phyloP scores from a whole-genome alignment of 2,113 vertebrate genomes.

The Sturnus vulgaris region DNA sequence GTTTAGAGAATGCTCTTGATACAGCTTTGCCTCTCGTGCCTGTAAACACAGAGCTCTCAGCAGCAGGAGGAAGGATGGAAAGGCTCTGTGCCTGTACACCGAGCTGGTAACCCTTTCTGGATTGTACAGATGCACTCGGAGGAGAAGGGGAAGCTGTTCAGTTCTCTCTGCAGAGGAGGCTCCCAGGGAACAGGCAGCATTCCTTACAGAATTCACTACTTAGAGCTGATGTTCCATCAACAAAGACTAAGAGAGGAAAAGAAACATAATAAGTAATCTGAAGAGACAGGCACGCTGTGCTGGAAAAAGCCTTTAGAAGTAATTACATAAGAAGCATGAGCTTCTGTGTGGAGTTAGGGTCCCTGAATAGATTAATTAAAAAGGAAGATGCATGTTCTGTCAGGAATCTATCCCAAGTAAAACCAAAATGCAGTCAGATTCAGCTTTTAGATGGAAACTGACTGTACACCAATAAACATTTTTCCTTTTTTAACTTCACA shows the following conservation, averaged over 20 bases:
- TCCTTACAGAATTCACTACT: background rate
- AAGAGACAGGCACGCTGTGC: background rate
- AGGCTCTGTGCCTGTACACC: background rate
- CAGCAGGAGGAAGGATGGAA: background rate
- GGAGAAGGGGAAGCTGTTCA: background rate
- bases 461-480: background rate
- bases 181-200: background rate
- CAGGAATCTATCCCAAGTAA: background rate
- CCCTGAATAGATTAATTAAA: background rate
- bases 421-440: background rate
- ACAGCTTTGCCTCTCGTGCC: background rate
- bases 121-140: accelerated
- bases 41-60: background rate
- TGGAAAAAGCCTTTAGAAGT: background rate
- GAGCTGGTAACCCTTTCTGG: background rate
- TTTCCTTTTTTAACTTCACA: background rate
- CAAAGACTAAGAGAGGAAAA: background rate
- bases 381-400: background rate
- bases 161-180: background rate
- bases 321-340: background rate
- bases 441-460: background rate
- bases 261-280: background rate
- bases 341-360: background rate
- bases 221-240: background rate
- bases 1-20: background rate